These are phyloP conservation scores for Raja brachyura DNA, from an alignment of 2,113 vertebrate genomes.

Conservation along the genomic window DNA sequence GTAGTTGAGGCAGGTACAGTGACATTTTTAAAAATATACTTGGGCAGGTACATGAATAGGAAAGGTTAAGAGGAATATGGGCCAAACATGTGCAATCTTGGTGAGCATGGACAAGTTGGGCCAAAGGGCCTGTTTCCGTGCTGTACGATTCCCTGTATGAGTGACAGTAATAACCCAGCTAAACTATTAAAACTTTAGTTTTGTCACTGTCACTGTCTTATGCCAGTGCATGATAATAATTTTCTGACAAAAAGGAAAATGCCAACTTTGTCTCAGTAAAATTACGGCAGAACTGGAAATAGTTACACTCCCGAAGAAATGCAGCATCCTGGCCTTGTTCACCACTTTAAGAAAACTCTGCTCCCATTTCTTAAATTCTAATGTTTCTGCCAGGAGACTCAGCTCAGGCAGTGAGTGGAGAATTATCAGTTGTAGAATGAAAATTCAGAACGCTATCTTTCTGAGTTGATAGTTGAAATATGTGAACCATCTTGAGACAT, in stretches of 20 bases:
- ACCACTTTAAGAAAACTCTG: background rate
- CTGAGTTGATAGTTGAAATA: background rate
- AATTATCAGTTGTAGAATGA: conserved; percentile 3
- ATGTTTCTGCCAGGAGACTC: background rate
- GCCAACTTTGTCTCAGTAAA: background rate
- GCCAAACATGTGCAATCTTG: too few species aligned
- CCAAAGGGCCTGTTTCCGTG: too few species aligned
- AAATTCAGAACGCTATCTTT: background rate
- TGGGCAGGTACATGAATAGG: too few species aligned
- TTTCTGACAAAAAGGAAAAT: background rate
- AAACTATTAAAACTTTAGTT: too few species aligned
- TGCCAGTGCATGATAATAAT: background rate
- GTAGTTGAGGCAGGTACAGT: too few species aligned
- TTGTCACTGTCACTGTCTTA: background rate
- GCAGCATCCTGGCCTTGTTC: background rate
- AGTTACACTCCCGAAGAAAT: background rate
- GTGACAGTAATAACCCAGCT: too few species aligned
- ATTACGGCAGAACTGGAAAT: background rate
- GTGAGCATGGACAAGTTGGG: too few species aligned
- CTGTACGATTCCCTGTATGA: too few species aligned
- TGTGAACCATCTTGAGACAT: background rate
- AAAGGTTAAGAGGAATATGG: too few species aligned
- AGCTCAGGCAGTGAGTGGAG: background rate
- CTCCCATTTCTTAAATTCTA: too few species aligned
- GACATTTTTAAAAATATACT: too few species aligned